A percentile compares a stretch with the other conserved stretches of the same genome.
Evolutionary conservation across 2,113 vertebrate genomes (phyloP).

Genomic region (Emydura subglobosa): DNA sequence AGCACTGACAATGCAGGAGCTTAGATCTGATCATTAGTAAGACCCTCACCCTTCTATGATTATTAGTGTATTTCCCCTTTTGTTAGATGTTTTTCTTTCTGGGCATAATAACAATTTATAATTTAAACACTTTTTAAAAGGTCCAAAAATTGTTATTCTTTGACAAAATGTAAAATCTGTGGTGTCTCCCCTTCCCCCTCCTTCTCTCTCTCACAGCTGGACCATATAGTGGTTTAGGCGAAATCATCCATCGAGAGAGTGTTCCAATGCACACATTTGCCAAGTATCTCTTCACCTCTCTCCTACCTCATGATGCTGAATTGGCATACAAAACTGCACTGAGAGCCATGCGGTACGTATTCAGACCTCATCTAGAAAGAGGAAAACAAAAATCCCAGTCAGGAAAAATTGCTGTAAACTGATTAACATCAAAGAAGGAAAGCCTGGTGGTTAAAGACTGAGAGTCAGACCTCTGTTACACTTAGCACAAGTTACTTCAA

Average conservation of each 20-base stretch:
- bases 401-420: background rate
- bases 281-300: constrained; percentile 98
- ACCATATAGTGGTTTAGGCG: constrained; percentile 96
- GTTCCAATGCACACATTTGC: constrained; percentile 99
- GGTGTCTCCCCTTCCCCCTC: background rate
- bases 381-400: background rate
- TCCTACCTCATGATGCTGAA: constrained; percentile 99
- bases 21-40: background rate
- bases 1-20: background rate
- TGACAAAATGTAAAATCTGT: background rate
- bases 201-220: constrained; percentile 84
- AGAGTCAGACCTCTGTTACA: background rate
- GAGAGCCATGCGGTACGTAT: constrained; percentile 97
- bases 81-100: background rate
- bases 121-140: background rate
- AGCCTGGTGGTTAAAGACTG: background rate
- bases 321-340: constrained; percentile 98
- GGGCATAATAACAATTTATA: background rate
- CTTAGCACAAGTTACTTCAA: background rate
- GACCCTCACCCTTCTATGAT: background rate
- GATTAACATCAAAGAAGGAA: background rate
- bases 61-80: background rate
- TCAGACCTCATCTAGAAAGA: background rate
- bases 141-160: background rate
- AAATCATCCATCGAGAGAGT: constrained; percentile 95